Evolutionary conservation across 2,797 vertebrate genomes (phyloP).

Genomic region (Pitangus sulphuratus): DNA sequence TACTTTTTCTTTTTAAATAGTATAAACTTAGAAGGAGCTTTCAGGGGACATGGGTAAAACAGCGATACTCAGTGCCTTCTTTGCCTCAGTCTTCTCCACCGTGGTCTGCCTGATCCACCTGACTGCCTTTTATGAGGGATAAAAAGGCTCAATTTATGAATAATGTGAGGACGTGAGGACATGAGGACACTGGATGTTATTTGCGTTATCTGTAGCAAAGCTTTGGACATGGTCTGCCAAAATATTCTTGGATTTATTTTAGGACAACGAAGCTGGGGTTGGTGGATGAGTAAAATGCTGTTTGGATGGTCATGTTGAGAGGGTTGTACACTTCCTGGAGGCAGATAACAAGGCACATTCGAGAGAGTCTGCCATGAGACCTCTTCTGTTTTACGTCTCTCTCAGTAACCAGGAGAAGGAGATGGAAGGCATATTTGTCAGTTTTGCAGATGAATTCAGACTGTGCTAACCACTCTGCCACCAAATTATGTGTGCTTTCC

Average conservation of each 20-base stretch:
- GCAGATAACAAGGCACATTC: neutral
- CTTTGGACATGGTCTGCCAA: neutral
- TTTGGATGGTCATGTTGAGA: neutral
- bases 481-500: neutral
- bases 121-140: neutral
- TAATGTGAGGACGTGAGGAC: neutral
- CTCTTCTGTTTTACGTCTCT: neutral
- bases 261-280: neutral
- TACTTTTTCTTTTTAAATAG: neutral
- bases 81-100: neutral
- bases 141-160: neutral
- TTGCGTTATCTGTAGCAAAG: neutral
- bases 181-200: neutral
- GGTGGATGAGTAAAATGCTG: neutral
- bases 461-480: neutral
- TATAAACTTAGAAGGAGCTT: neutral
- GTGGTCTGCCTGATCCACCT: neutral
- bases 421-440: fast-evolving
- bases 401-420: neutral
- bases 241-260: neutral
- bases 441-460: neutral
- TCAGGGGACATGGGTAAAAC: neutral
- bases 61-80: neutral
- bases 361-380: neutral
- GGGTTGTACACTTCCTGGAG: neutral